Conservation (phyloP, 2,797 vertebrate genomes). For the Crypturellus tataupa region DNA sequence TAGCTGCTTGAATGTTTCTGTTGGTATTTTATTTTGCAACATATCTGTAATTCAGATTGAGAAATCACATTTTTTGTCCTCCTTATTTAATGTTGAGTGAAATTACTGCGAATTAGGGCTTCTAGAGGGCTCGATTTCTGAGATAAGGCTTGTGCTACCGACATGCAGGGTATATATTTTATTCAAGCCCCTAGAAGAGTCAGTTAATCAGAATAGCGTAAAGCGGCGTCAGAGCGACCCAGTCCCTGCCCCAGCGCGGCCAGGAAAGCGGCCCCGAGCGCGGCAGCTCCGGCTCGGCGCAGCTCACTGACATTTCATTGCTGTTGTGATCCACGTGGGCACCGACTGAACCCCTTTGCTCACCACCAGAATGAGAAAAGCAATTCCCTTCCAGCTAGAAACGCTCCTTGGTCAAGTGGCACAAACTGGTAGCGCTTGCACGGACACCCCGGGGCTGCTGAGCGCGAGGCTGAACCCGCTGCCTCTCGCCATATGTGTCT, state of each 20-base stretch:
- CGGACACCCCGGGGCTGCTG: not conserved
- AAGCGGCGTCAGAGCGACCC: not conserved
- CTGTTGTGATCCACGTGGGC: not conserved
- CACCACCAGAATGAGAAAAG: not conserved
- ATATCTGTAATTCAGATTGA: not conserved
- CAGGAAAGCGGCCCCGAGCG: not conserved
- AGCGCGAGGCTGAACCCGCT: accelerated
- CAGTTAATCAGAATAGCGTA: not conserved
- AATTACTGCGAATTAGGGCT: not conserved
- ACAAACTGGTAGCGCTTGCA: not conserved
- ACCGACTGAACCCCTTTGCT: not conserved
- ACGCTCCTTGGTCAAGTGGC: not conserved
- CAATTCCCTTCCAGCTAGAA: not conserved
- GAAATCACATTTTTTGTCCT: not conserved
- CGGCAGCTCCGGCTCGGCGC: not conserved
- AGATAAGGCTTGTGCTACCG: accelerated
- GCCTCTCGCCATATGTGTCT: accelerated
- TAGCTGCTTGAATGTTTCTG: not conserved
- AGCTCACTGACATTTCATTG: not conserved
- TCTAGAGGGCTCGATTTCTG: not conserved
- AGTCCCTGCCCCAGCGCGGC: not conserved
- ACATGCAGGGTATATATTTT: accelerated
- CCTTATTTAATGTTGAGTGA: not conserved
- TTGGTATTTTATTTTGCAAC: not conserved
- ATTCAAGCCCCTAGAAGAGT: not conserved